Conservation (phyloP, 2,888 invertebrate genomes). For the Myopa tessellatipennis region DNA sequence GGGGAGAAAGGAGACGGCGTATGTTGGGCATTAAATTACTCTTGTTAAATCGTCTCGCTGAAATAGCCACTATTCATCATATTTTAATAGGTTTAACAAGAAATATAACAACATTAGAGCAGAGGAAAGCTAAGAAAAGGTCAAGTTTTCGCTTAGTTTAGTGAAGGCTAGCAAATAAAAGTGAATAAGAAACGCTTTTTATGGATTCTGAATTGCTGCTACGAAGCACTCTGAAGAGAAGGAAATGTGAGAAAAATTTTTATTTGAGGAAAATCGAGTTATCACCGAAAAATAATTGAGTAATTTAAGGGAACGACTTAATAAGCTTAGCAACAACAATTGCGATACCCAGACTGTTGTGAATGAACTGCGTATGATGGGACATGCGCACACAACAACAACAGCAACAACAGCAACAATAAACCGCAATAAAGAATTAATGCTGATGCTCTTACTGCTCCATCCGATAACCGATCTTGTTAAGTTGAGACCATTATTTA, state of each 20-base stretch:
- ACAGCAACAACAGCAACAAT: conserved; percentile 36
- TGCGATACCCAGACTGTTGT: too few species aligned
- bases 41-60: conserved; percentile 65
- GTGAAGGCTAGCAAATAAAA: background rate
- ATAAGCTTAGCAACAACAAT: conserved; percentile 2
- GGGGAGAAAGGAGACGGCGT: background rate
- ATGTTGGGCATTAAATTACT: conserved; percentile 65
- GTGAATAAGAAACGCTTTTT: background rate
- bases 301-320: conserved; percentile 16
- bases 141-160: background rate
- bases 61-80: conserved; percentile 64
- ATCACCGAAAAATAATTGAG: conserved; percentile 23
- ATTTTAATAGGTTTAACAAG: conserved; percentile 58
- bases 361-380: too few species aligned
- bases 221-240: background rate
- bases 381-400: background rate
- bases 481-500: conserved; percentile 51
- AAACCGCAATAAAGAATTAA: conserved; percentile 43
- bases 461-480: conserved; percentile 51
- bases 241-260: background rate
- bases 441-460: conserved; percentile 34
- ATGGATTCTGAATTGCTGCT: background rate
- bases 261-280: background rate
- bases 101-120: background rate
- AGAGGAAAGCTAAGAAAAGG: background rate